These are phyloP conservation scores for Sympetrum striolatum DNA, from an alignment of 2,888 invertebrate species.

Conservation along the genomic window DNA sequence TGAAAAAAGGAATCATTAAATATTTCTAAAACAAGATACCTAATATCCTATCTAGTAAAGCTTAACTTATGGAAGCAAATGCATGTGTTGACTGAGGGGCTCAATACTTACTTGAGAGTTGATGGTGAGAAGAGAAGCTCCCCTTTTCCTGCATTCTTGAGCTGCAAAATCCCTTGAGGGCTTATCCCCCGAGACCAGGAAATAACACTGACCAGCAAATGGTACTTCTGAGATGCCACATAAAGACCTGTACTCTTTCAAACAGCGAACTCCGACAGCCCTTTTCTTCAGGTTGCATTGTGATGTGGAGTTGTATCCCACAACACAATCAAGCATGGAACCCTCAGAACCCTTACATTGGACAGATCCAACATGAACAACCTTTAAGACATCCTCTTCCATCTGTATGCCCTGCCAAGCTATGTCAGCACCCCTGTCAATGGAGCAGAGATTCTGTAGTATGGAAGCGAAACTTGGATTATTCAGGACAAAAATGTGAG, in stretches of 20 bases:
- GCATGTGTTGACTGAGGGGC: no score
- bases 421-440: slow-evolving; percentile 61
- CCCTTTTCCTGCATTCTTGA: slow-evolving; percentile 57
- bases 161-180: slow-evolving; percentile 44
- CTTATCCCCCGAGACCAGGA: slow-evolving; percentile 55
- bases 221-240: slow-evolving; percentile 62
- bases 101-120: slow-evolving; percentile 54
- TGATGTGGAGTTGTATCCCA: slow-evolving; percentile 46
- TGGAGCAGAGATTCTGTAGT: background rate
- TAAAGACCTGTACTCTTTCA: slow-evolving; percentile 52
- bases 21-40: no score
- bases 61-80: no score
- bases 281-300: background rate
- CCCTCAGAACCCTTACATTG: slow-evolving; percentile 59
- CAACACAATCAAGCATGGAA: slow-evolving; percentile 55
- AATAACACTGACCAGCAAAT: slow-evolving; percentile 63
- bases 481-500: no score
- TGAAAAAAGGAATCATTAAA: no score
- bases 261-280: slow-evolving; percentile 14
- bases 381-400: background rate
- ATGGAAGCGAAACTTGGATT: no score
- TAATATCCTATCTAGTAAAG: no score
- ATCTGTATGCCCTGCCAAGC: slow-evolving; percentile 60
- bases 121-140: slow-evolving; percentile 61
- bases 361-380: slow-evolving; percentile 50